These are phyloP conservation scores for Echinometra lucunter DNA, from an alignment of 53 echinoderm and acorn worm species.

Conservation along the genomic window DNA sequence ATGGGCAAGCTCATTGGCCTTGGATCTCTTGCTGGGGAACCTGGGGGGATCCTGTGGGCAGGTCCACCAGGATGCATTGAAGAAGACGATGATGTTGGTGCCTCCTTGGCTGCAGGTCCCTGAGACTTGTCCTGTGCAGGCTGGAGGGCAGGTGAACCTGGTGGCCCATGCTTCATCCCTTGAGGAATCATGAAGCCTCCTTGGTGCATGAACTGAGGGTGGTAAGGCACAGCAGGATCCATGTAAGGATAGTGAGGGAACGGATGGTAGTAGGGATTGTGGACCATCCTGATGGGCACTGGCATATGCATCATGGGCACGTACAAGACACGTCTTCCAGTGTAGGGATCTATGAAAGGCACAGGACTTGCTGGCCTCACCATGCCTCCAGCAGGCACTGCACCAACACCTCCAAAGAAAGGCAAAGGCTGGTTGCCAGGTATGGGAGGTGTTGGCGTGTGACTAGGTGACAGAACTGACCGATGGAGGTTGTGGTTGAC, in stretches of 20 bases:
- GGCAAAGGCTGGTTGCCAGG: slow-evolving; percentile 70
- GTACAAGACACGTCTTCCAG: slow-evolving; percentile 83
- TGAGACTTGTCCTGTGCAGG: slow-evolving; percentile 74
- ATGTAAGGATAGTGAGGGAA: slow-evolving; percentile 73
- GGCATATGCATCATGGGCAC: slow-evolving; percentile 93
- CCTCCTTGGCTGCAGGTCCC: slow-evolving; percentile 50
- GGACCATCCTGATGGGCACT: slow-evolving; percentile 81
- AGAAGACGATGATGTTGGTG: not conserved
- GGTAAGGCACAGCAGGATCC: slow-evolving; percentile 74
- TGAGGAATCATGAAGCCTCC: slow-evolving; percentile 55
- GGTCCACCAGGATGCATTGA: slow-evolving; percentile 35
- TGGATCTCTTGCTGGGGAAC: slow-evolving; percentile 35
- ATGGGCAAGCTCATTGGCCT: slow-evolving; percentile 1
- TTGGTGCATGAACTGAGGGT: slow-evolving; percentile 57
- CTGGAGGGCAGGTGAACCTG: slow-evolving; percentile 68
- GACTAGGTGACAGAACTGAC: slow-evolving; percentile 73
- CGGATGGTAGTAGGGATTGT: slow-evolving; percentile 52
- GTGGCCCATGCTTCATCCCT: slow-evolving; percentile 51
- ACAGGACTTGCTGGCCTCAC: slow-evolving; percentile 89
- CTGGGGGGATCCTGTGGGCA: slow-evolving; percentile 50
- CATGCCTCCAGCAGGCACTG: slow-evolving; percentile 71
- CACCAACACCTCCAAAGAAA: slow-evolving; percentile 55
- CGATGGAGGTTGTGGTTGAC: slow-evolving; percentile 69
- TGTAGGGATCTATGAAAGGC: slow-evolving; percentile 85
- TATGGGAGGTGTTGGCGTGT: slow-evolving; percentile 74